These are phyloP conservation scores for Drosophila sp. DNA, from an alignment of 1,140 invertebrate species.

Conservation along the genomic window DNA sequence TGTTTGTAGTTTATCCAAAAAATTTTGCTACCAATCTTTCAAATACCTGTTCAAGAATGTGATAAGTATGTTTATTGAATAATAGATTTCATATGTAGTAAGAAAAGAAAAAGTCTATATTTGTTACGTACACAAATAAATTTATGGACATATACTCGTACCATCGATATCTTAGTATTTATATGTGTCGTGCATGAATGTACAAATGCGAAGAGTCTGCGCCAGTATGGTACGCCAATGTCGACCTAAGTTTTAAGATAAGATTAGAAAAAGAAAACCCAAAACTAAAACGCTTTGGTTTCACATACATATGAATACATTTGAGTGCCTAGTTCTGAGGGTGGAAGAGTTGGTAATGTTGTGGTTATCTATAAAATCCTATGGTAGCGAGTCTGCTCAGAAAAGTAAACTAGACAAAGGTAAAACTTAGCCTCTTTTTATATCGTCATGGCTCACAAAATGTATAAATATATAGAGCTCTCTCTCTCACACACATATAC, in stretches of 20 bases:
- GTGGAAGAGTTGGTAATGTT: conserved; percentile 29
- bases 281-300: conserved; percentile 45
- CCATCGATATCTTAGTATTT: conserved; percentile 2
- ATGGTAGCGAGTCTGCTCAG: conserved; percentile 64
- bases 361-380: conserved; percentile 73
- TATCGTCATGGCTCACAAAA: conserved; percentile 41
- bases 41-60: too few relatives aligned
- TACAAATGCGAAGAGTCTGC: conserved; percentile 22
- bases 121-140: too few relatives aligned
- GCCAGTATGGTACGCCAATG: conserved; percentile 55
- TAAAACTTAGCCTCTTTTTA: conserved; percentile 36
- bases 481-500: conserved; percentile 30
- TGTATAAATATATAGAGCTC: conserved; percentile 45
- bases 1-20: too few relatives aligned
- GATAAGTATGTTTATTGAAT: too few relatives aligned
- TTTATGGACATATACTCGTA: not conserved
- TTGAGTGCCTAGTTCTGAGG: conserved; percentile 18
- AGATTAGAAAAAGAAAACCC: conserved; percentile 68
- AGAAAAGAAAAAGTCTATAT: too few relatives aligned
- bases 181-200: conserved; percentile 11
- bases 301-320: conserved; percentile 19
- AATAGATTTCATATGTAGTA: too few relatives aligned
- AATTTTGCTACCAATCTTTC: too few relatives aligned
- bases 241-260: conserved; percentile 80
- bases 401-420: conserved; percentile 66